phyloP scores from a whole-genome alignment of 2,888 invertebrate genomes.

The Cheilosia soror region DNA sequence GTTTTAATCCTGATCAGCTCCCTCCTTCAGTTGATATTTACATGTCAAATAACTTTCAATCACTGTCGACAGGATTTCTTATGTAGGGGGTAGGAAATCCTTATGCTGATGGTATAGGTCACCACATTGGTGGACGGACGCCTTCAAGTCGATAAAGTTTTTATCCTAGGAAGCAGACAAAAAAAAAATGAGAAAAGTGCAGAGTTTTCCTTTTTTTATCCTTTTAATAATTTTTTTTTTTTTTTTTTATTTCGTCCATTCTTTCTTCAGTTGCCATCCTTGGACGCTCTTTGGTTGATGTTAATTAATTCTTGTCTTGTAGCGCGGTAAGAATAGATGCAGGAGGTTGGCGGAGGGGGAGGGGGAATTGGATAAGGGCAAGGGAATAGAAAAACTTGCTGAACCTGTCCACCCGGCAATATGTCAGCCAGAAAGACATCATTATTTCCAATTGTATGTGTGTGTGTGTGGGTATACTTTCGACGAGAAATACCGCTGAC shows the following conservation, averaged over 20 bases:
- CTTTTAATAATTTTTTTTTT: constrained; percentile 54
- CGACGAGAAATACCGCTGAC: constrained; percentile 57
- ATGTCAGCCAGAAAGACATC: constrained; percentile 71
- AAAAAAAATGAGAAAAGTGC: constrained; percentile 58
- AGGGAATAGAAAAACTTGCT: constrained; percentile 38
- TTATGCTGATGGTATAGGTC: constrained; percentile 24
- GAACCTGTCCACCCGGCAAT: constrained; percentile 69
- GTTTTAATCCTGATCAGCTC: constrained; percentile 65
- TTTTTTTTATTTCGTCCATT: constrained; percentile 11
- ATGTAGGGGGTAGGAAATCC: constrained; percentile 17
- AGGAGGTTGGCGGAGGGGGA: not conserved
- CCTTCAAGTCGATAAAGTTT: constrained; percentile 72
- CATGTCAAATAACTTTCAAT: constrained; percentile 76
- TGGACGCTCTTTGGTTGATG: constrained; percentile 75
- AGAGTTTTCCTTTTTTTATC: constrained; percentile 66
- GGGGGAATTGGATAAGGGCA: not conserved
- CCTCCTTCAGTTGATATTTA: constrained; percentile 73
- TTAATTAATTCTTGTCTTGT: constrained; percentile 83
- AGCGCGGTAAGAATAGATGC: constrained; percentile 75
- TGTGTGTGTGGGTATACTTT: constrained; percentile 31
- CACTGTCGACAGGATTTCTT: constrained; percentile 75
- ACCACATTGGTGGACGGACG: constrained; percentile 52
- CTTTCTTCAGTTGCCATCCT: not conserved
- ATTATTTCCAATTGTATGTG: constrained; percentile 61
- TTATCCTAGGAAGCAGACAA: constrained; percentile 31